phyloP scores from a whole-genome alignment of 2,797 vertebrate species.

The Cynodonichthys magdalenae region DNA sequence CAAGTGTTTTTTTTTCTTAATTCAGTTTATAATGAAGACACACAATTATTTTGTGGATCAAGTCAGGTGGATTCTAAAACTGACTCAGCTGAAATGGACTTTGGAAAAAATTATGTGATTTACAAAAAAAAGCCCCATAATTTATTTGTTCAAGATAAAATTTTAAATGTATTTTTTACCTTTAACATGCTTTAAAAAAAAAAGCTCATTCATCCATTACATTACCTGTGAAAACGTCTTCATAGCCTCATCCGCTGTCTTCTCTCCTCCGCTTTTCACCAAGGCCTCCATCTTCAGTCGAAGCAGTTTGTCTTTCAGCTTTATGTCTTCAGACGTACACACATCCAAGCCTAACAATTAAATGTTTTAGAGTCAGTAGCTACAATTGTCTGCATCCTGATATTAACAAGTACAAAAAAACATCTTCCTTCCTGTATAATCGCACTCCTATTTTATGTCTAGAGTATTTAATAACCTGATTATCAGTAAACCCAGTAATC shows the following conservation, averaged over 20 bases:
- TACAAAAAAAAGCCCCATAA: too few species aligned
- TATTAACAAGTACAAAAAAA: neutral
- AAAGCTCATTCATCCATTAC: neutral
- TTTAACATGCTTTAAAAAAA: neutral
- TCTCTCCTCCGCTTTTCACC: conserved; percentile 77
- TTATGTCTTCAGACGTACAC: conserved; percentile 58
- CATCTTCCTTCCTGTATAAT: neutral
- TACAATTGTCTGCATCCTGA: neutral
- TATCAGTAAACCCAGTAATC: neutral
- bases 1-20: too few species aligned
- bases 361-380: neutral
- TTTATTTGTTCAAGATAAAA: neutral
- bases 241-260: conserved; percentile 85
- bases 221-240: conserved; percentile 86
- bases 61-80: neutral
- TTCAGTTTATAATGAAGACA: too few species aligned
- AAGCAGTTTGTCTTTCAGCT: conserved; percentile 74
- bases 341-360: conserved; percentile 80
- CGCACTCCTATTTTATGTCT: neutral
- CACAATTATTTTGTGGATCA: neutral
- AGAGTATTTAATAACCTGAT: neutral
- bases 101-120: neutral
- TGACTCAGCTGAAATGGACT: neutral
- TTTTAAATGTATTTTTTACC: neutral
- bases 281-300: conserved; percentile 84